Evolutionary conservation across 2,797 vertebrate genomes (phyloP).

Genomic region (Serranus cabrilla): DNA sequence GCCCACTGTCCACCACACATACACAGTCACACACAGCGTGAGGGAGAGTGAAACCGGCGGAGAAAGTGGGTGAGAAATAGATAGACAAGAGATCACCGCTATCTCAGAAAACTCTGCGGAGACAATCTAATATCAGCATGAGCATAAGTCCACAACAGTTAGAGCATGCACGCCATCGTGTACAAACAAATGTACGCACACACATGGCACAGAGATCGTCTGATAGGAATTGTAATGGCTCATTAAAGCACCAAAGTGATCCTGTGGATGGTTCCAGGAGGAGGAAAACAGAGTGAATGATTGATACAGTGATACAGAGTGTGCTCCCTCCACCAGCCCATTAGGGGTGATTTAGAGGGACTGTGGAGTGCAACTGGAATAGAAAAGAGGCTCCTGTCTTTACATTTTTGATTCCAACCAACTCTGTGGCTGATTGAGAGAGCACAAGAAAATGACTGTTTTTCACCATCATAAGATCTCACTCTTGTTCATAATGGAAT

Average conservation of each 20-base stretch:
- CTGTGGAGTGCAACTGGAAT: slow-evolving; percentile 75
- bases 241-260: slow-evolving; percentile 84
- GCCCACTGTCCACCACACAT: slow-evolving; percentile 59
- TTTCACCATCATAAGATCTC: slow-evolving; percentile 52
- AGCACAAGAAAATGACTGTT: slow-evolving; percentile 57
- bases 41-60: slow-evolving; percentile 25
- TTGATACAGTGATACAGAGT: slow-evolving; percentile 81
- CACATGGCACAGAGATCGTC: slow-evolving; percentile 63
- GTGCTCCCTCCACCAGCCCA: slow-evolving; percentile 78
- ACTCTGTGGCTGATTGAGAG: slow-evolving; percentile 62
- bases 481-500: slow-evolving; percentile 45
- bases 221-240: slow-evolving; percentile 86
- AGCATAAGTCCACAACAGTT: slow-evolving; percentile 66
- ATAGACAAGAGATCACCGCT: slow-evolving; percentile 62
- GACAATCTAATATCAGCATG: slow-evolving; percentile 75
- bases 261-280: slow-evolving; percentile 74
- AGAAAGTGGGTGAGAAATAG: slow-evolving; percentile 64
- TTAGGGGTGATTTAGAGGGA: slow-evolving; percentile 84
- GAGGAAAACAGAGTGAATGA: slow-evolving; percentile 82
- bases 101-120: slow-evolving; percentile 66
- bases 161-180: slow-evolving; percentile 38
- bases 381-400: slow-evolving; percentile 66
- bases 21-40: slow-evolving; percentile 9
- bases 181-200: slow-evolving; percentile 58
- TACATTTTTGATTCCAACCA: slow-evolving; percentile 62